These are phyloP conservation scores for Micrasema longulum DNA, from an alignment of 1,140 invertebrate genomes.

Conservation along the genomic window DNA sequence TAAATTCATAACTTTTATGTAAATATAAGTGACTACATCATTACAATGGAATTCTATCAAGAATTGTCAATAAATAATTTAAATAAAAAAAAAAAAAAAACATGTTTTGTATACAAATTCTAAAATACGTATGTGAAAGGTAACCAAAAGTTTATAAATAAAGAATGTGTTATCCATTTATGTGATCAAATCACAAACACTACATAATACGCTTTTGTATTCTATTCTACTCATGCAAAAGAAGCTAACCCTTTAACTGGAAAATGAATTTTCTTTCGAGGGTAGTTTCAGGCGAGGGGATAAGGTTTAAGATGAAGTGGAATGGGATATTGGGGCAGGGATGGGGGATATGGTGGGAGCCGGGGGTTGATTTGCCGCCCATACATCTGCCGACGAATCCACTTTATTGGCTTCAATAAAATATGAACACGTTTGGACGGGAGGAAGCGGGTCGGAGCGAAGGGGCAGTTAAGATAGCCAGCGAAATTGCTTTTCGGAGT, in stretches of 20 bases:
- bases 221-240: slow-evolving; percentile 21
- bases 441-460: slow-evolving; percentile 49
- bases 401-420: slow-evolving; percentile 71
- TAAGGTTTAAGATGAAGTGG: slow-evolving; percentile 27
- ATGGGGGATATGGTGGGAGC: slow-evolving; percentile 10
- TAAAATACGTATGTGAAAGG: no score
- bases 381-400: slow-evolving; percentile 63
- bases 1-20: no score
- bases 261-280: slow-evolving; percentile 46
- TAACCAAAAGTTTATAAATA: no score
- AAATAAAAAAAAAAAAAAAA: no score
- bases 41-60: no score
- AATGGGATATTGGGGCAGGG: slow-evolving; percentile 20
- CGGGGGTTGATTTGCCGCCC: slow-evolving; percentile 44
- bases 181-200: no score
- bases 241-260: slow-evolving; percentile 40
- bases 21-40: no score
- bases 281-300: slow-evolving; percentile 30
- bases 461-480: slow-evolving; percentile 60
- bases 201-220: neutral
- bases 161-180: no score
- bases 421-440: slow-evolving; percentile 71
- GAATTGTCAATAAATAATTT: no score
- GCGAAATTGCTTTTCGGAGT: slow-evolving; percentile 56
- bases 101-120: no score